These are phyloP conservation scores for Hydropsyche betteni DNA, from an alignment of 2,888 invertebrate species.

Conservation along the genomic window DNA sequence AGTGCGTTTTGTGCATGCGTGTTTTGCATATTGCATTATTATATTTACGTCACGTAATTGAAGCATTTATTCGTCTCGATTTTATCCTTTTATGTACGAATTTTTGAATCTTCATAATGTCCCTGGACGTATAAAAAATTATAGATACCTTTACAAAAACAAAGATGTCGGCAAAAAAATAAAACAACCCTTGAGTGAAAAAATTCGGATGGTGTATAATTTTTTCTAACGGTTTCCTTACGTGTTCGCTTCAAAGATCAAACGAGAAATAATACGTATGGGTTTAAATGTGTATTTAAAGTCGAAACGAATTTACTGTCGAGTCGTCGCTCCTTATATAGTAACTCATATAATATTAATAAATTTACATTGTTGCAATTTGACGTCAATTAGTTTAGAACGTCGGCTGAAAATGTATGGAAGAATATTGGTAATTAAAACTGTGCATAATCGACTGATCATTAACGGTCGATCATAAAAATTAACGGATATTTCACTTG, in stretches of 20 bases:
- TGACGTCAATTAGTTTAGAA: no score
- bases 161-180: slow-evolving; percentile 34
- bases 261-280: slow-evolving; percentile 29
- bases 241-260: slow-evolving; percentile 42
- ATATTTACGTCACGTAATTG: not conserved
- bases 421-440: no score
- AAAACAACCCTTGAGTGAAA: slow-evolving; percentile 30
- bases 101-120: not conserved
- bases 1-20: no score
- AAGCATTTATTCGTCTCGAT: slow-evolving; percentile 16
- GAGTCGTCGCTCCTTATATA: slow-evolving; percentile 1
- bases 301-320: slow-evolving; percentile 38
- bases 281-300: slow-evolving; percentile 31
- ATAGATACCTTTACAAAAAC: slow-evolving; percentile 23
- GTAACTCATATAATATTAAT: no score
- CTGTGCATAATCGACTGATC: no score
- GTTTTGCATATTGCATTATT: no score
- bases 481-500: no score
- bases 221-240: slow-evolving; percentile 33
- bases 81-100: slow-evolving; percentile 23
- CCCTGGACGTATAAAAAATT: not conserved
- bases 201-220: slow-evolving; percentile 24
- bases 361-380: no score
- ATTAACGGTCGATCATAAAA: no score
- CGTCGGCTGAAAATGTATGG: no score